Evolutionary conservation across 1,140 invertebrate species (phyloP).

Genomic region (Fopius arisanus): DNA sequence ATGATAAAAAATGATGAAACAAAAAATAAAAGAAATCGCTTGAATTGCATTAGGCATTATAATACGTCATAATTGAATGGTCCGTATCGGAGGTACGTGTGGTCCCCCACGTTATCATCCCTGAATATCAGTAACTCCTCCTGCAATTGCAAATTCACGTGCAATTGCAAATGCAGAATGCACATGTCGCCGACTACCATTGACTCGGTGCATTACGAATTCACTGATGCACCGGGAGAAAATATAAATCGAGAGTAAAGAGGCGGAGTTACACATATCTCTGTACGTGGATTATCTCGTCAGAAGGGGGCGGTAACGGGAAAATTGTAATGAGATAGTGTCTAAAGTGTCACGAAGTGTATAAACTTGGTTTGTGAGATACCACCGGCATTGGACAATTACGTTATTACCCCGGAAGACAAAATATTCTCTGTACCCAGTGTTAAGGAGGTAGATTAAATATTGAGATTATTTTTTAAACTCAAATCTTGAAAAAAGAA

Average conservation of each 20-base stretch:
- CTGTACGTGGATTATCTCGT: slow-evolving; percentile 18
- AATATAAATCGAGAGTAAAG: slow-evolving; percentile 13
- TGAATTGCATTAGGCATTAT: not conserved
- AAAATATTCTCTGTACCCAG: too few species aligned
- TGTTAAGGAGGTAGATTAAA: not conserved
- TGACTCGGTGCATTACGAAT: slow-evolving; percentile 7
- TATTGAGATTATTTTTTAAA: not conserved
- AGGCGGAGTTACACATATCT: slow-evolving; percentile 17
- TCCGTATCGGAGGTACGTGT: slow-evolving; percentile 22
- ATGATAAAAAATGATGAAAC: not conserved
- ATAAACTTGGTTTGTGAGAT: not conserved
- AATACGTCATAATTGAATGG: slow-evolving; percentile 24
- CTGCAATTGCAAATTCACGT: too few species aligned
- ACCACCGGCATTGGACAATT: slow-evolving; percentile 7
- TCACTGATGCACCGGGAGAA: not conserved
- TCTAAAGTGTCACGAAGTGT: slow-evolving; percentile 19
- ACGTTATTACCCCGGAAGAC: not conserved
- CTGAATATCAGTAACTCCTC: slow-evolving; percentile 49
- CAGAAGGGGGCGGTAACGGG: slow-evolving; percentile 4
- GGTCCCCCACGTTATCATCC: slow-evolving; percentile 36
- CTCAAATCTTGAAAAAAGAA: too few species aligned
- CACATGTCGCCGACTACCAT: not conserved
- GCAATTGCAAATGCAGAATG: not conserved
- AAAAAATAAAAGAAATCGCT: not conserved
- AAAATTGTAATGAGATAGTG: slow-evolving; percentile 19